Conservation (phyloP, 1,140 invertebrate species). For the Diachasma alloeum region DNA sequence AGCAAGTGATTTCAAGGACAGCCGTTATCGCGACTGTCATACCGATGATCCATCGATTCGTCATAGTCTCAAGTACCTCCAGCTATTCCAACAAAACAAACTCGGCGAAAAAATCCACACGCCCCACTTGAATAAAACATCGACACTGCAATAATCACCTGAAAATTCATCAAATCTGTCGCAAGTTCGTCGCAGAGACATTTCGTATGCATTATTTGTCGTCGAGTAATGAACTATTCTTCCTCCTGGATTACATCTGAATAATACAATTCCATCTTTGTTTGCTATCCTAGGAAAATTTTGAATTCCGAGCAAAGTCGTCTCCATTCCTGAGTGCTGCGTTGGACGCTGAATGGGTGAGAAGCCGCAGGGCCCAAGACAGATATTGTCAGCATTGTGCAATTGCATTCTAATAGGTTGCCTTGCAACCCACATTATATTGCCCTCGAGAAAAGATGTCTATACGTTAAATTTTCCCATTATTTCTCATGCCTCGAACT, state of each 20-base stretch:
- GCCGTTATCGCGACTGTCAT: too few relatives aligned
- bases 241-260: background rate
- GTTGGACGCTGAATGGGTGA: constrained; percentile 5
- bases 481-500: background rate
- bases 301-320: background rate
- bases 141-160: background rate
- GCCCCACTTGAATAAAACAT: too few relatives aligned
- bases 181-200: background rate
- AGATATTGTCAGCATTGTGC: constrained; percentile 7
- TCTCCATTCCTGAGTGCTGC: background rate
- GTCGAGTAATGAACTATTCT: background rate
- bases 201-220: background rate
- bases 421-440: background rate
- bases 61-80: too few relatives aligned
- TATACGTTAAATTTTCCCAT: background rate
- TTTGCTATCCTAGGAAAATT: background rate
- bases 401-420: constrained; percentile 20
- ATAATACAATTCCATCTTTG: constrained; percentile 13
- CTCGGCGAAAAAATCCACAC: too few relatives aligned
- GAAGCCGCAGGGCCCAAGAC: background rate
- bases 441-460: background rate
- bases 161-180: background rate
- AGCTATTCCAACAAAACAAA: too few relatives aligned
- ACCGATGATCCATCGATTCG: too few relatives aligned
- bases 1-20: too few relatives aligned